phyloP scores from a whole-genome alignment of 2,797 vertebrate genomes.

The Acanthurus leucopareius region DNA sequence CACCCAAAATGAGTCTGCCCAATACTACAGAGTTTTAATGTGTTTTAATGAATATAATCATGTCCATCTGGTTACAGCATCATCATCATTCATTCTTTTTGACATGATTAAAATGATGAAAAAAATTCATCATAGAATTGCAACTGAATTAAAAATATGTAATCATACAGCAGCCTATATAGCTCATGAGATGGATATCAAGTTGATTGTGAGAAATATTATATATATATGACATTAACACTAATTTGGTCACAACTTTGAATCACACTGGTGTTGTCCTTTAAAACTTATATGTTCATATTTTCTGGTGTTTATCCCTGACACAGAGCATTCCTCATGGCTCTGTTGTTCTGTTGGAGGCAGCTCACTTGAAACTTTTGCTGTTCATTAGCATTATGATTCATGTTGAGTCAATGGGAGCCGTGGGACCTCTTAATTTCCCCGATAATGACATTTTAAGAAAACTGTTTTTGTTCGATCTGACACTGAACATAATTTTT shows the following conservation, averaged over 20 bases:
- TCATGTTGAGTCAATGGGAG: conserved; percentile 67
- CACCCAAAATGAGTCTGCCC: background rate
- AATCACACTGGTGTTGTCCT: background rate
- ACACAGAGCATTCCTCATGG: conserved; percentile 14
- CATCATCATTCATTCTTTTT: background rate
- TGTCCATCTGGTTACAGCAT: background rate
- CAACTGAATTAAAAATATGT: background rate
- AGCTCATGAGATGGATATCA: background rate
- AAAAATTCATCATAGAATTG: background rate
- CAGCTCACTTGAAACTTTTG: conserved; percentile 46
- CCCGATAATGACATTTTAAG: conserved; percentile 63
- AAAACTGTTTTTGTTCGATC: conserved; percentile 40
- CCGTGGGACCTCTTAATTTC: conserved; percentile 61
- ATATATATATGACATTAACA: background rate
- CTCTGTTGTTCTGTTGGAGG: conserved; percentile 36
- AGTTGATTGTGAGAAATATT: background rate
- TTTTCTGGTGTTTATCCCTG: background rate
- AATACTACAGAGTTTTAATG: background rate
- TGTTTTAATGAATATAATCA: background rate
- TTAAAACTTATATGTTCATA: conserved; percentile 12
- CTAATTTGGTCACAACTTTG: background rate
- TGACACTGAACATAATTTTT: conserved; percentile 46
- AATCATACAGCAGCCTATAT: background rate
- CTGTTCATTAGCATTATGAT: conserved; percentile 71
- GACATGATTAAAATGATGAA: background rate